Percentiles rank a stretch among this genome's conserved stretches.
Conservation (phyloP, 2,113 vertebrate species). For the Piaya cayana region DNA sequence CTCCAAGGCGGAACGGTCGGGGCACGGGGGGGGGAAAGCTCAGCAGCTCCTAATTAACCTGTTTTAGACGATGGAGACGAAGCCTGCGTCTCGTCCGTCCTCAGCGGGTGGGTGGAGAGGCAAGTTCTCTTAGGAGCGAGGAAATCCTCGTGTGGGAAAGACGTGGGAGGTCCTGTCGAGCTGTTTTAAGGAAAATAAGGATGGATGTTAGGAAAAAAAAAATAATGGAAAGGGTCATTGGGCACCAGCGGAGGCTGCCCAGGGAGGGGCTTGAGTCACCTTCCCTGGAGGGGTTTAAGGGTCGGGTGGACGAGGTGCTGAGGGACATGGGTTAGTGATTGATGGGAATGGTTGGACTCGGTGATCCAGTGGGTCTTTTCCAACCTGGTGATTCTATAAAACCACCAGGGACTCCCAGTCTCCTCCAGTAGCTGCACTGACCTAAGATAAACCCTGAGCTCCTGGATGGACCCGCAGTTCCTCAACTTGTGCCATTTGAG, state of each 20-base stretch:
- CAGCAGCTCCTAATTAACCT: not conserved
- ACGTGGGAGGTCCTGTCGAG: rapidly evolving
- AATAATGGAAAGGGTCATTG: too few relatives aligned
- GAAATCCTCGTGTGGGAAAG: rapidly evolving
- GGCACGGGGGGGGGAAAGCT: not conserved
- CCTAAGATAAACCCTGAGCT: not conserved
- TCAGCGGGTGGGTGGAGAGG: not conserved
- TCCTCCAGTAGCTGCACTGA: rapidly evolving
- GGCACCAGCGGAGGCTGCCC: too few relatives aligned
- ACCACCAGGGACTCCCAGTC: not conserved
- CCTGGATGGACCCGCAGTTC: not conserved
- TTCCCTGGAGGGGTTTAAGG: too few relatives aligned
- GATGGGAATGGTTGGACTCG: too few relatives aligned
- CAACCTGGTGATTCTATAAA: too few relatives aligned
- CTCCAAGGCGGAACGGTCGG: not conserved
- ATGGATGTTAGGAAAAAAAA: too few relatives aligned
- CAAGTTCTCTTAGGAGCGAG: rapidly evolving
- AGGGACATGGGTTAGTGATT: too few relatives aligned
- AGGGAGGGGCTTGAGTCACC: too few relatives aligned
- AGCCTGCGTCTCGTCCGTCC: rapidly evolving
- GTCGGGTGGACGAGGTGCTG: too few relatives aligned
- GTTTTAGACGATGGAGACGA: not conserved
- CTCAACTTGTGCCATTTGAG: not conserved
- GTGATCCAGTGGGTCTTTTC: too few relatives aligned
- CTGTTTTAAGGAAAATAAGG: not conserved